Evolutionary conservation across 2,888 invertebrate species (phyloP).

Genomic region (Limnephilus marmoratus): DNA sequence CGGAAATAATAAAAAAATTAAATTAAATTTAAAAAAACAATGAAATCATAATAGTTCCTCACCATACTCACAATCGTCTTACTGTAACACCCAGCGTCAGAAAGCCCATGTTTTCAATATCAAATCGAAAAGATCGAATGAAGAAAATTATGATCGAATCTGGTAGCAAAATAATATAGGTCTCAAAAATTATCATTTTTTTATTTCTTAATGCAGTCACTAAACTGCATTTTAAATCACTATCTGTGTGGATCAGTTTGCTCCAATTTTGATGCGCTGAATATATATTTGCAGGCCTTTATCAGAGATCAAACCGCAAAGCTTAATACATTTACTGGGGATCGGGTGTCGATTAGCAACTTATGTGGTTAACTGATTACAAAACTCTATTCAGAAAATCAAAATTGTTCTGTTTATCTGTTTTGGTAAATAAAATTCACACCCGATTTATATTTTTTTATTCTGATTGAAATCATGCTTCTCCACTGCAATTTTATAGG

Average conservation of each 20-base stretch:
- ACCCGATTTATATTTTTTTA: background rate
- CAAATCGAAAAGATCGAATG: background rate
- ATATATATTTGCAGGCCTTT: background rate
- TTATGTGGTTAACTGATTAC: constrained; percentile 21
- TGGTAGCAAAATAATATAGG: background rate
- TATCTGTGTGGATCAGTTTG: background rate
- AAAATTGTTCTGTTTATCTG: background rate
- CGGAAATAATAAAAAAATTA: background rate
- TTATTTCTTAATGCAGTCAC: background rate
- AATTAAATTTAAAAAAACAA: no score
- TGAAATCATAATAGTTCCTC: no score
- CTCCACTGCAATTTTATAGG: background rate
- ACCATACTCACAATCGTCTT: no score
- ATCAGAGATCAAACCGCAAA: constrained; percentile 15
- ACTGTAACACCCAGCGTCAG: background rate
- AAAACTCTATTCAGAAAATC: background rate
- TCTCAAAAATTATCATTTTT: background rate
- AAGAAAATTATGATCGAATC: background rate
- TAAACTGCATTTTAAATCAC: background rate
- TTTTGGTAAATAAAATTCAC: background rate
- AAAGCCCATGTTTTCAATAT: background rate
- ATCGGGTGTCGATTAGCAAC: constrained; percentile 10
- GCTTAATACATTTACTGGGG: background rate
- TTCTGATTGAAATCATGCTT: background rate
- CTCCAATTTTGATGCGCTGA: background rate